These are phyloP conservation scores for Hafferia zeledoni DNA, from an alignment of 2,797 vertebrate genomes.

Conservation along the genomic window DNA sequence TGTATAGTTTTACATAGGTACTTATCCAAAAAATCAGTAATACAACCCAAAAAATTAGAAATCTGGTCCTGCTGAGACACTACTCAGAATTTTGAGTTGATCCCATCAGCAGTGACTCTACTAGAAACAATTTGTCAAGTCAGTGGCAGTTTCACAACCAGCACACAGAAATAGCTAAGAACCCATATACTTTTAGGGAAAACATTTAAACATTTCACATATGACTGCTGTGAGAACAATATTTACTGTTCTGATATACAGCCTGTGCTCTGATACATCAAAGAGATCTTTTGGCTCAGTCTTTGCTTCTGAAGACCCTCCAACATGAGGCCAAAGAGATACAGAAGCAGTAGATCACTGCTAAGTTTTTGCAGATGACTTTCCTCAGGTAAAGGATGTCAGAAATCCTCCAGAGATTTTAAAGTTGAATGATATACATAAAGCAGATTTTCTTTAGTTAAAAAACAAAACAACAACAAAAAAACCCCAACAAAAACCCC, in stretches of 20 bases:
- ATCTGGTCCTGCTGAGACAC: background rate
- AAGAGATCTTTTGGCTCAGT: background rate
- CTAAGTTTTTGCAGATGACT: background rate
- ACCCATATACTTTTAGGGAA: background rate
- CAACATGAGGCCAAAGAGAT: background rate
- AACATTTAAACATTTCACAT: background rate
- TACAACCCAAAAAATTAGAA: background rate
- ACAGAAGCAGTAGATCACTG: background rate
- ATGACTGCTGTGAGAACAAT: background rate
- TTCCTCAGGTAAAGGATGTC: background rate
- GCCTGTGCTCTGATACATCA: background rate
- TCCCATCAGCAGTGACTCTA: background rate
- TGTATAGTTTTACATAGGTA: background rate
- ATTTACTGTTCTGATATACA: background rate
- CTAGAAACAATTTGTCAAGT: background rate
- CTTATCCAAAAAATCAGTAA: background rate
- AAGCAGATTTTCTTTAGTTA: accelerated
- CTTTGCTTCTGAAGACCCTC: background rate
- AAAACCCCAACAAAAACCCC: too few species aligned
- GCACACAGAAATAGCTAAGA: background rate
- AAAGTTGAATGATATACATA: background rate
- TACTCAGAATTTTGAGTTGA: background rate
- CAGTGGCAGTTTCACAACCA: background rate
- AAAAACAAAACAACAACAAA: background rate
- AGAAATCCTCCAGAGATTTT: background rate